Base-by-base conservation (phyloP, 2,113 vertebrate species). In the Strigops habroptila region DNA sequence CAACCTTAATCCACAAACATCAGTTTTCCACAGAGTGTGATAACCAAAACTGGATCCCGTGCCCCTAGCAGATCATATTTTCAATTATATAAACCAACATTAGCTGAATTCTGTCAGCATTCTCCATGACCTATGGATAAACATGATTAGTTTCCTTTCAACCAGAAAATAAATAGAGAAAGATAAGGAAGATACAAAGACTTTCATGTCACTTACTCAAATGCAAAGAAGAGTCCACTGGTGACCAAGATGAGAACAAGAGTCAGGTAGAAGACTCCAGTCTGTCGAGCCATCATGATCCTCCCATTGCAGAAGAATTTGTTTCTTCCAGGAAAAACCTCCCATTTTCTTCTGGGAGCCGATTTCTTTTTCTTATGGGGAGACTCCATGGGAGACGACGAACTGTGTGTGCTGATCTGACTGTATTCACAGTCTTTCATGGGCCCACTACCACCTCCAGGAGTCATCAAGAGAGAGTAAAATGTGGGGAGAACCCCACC, bases 261-360 rank as follows among this genome's bases (percentile, higher is more conserved):
- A 76, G 99, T 99, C 97, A 99, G 98, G 98, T 99, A 99, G 98
- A 99, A 99, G 92, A 99, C 99, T 95, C 99, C 99, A 1, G 99
- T 99, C 98, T 99, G 99, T 77, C 98, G 99, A 93, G 99, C 99
- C 99, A 99, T 99, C 99, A 99, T 99, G 97, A 99, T 99, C 97
- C 99, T 98, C 67, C 99, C 99, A 97, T 99, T 97, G 98, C 99
- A 99, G 97, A 98, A 99, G 96, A 99, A 99, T 63, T 98, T 99
- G 98, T 99, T 99, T 97, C 99, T 98, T 88, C 99, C 99, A 15
- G 99, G 99, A 97, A 99, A 99, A 93, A 99, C 97, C 97, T 99
- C 98, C 99, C 99, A 99, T 98, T 99, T 99, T 97, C 98, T 98
- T 95, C 98, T 98, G 49, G 98, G 98, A 95, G 95, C 98, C 13